Conservation (phyloP, 1,140 invertebrate genomes). For the Drosophila oshimai region DNA sequence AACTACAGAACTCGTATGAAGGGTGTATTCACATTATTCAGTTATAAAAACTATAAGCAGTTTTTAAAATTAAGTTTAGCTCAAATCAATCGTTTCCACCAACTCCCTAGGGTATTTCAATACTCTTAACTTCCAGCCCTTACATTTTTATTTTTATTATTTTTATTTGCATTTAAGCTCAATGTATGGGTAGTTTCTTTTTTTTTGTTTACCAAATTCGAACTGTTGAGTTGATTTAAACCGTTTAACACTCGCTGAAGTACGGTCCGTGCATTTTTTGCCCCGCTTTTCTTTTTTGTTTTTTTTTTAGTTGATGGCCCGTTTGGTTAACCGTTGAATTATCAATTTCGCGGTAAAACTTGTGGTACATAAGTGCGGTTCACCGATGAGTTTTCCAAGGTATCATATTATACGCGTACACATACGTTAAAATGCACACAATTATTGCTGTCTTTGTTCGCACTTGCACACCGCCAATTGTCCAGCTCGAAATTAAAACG, state of each 20-base stretch:
- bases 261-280: conserved; percentile 11
- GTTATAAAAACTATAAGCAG: no score
- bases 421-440: conserved; percentile 19
- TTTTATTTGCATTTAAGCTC: conserved; percentile 32
- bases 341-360: conserved; percentile 82
- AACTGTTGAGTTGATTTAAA: conserved; percentile 64
- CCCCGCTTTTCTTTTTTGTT: conserved; percentile 12
- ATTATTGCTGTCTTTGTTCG: conserved; percentile 37
- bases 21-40: no score
- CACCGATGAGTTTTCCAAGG: conserved; percentile 81
- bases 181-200: conserved; percentile 1
- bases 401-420: conserved; percentile 60
- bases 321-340: conserved; percentile 81
- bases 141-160: not conserved
- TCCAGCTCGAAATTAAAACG: conserved; percentile 58
- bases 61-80: no score
- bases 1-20: no score
- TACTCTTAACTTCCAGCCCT: not conserved
- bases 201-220: not conserved
- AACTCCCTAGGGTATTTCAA: not conserved
- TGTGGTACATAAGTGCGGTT: conserved; percentile 81
- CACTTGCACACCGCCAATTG: conserved; percentile 16
- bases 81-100: no score
- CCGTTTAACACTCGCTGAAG: conserved; percentile 58
- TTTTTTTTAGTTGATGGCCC: conserved; percentile 58